A percentile compares a stretch with the other conserved stretches of the same genome.
These are phyloP conservation scores for Spodoptera frugiperda DNA, from an alignment of 1,140 invertebrate genomes.

Conservation along the genomic window DNA sequence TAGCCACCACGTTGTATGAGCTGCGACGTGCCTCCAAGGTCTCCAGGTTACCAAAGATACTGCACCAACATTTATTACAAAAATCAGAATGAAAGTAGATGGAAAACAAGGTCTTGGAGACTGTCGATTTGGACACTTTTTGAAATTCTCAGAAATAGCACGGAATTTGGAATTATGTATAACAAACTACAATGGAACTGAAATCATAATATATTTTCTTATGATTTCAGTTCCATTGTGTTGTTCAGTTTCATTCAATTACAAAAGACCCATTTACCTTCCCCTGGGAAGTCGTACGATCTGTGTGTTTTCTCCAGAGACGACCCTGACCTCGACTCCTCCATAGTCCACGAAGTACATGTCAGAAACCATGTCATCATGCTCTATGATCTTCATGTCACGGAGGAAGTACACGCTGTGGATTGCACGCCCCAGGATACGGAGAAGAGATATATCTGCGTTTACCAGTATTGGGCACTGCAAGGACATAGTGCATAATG, in stretches of 20 bases:
- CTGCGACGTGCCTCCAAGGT: constrained; percentile 51
- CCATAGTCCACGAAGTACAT: constrained; percentile 73
- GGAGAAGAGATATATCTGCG: constrained; percentile 68
- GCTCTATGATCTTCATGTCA: constrained; percentile 62
- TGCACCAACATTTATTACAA: constrained; percentile 46
- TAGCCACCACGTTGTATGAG: constrained; percentile 56
- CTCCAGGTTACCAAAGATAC: constrained; percentile 71
- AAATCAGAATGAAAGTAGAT: too few relatives aligned
- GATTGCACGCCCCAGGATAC: constrained; percentile 68
- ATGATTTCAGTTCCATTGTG: too few relatives aligned
- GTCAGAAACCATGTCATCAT: constrained; percentile 66
- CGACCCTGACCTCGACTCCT: constrained; percentile 55
- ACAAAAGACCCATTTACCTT: constrained; percentile 56
- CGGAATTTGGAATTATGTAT: too few relatives aligned
- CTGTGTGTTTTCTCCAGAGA: constrained; percentile 22
- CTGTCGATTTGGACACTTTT: too few relatives aligned
- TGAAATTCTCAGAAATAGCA: too few relatives aligned
- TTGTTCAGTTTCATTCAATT: too few relatives aligned
- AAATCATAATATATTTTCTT: too few relatives aligned
- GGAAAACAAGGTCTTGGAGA: too few relatives aligned
- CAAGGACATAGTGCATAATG: not conserved
- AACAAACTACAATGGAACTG: too few relatives aligned
- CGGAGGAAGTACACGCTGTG: constrained; percentile 67
- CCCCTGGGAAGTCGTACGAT: constrained; percentile 58
- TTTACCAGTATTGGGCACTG: constrained; percentile 72